phyloP scores from a whole-genome alignment of 2,888 invertebrate species.

The Noctua pronuba region DNA sequence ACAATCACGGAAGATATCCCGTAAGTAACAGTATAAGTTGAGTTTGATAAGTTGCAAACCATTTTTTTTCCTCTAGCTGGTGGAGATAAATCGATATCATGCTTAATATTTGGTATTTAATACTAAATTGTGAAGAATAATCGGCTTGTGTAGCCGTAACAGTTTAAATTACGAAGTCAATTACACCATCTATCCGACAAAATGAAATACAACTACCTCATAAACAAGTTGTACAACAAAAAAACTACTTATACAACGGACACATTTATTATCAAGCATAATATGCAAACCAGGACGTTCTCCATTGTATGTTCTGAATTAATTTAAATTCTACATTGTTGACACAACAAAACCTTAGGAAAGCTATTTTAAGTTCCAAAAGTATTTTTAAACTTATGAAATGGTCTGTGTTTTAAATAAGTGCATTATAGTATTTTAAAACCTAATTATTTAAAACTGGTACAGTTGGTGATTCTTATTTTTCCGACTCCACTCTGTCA shows the following conservation, averaged over 20 bases:
- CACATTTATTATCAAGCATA: slow-evolving; percentile 26
- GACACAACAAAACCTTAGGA: slow-evolving; percentile 40
- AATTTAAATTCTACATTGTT: slow-evolving; percentile 54
- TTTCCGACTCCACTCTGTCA: slow-evolving; percentile 15
- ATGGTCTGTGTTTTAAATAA: neutral
- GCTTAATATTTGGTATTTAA: neutral
- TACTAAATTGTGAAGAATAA: neutral
- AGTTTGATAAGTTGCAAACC: neutral
- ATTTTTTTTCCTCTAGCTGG: neutral
- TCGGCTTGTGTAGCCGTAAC: neutral
- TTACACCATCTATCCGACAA: neutral
- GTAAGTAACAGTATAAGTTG: no score
- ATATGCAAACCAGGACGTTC: slow-evolving; percentile 40
- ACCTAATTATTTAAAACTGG: neutral
- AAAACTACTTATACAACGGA: slow-evolving; percentile 15
- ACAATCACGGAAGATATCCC: no score
- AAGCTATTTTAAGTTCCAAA: slow-evolving; percentile 21
- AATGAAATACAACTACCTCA: neutral
- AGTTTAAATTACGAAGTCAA: neutral
- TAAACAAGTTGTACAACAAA: slow-evolving; percentile 7
- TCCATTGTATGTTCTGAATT: slow-evolving; percentile 34
- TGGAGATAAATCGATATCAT: neutral
- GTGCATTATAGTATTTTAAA: slow-evolving; percentile 7
- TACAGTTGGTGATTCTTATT: neutral
- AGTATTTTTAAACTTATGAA: slow-evolving; percentile 15